Conservation (phyloP, 2,797 vertebrate genomes). For the Halcyon smyrnensis region DNA sequence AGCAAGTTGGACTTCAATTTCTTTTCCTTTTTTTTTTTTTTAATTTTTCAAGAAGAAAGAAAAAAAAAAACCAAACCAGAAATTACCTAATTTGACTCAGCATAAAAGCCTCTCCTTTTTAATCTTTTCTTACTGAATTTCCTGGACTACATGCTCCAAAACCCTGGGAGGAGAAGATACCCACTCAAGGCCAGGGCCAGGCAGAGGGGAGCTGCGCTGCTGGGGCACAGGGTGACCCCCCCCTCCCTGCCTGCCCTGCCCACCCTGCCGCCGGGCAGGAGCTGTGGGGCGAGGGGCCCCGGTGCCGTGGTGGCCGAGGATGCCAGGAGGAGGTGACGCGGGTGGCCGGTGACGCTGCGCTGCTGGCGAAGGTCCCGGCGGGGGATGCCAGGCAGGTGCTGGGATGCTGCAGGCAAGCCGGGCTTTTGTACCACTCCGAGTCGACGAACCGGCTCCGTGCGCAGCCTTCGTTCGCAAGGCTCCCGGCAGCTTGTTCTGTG, state of each 20-base stretch:
- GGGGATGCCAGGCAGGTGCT: background rate
- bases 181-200: background rate
- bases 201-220: slow-evolving; percentile 28
- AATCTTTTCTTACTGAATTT: slow-evolving; percentile 78
- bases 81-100: slow-evolving; percentile 72
- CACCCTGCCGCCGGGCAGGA: background rate
- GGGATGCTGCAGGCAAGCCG: background rate
- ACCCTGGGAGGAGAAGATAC: slow-evolving; percentile 11
- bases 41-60: slow-evolving; percentile 63
- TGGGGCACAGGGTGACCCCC: background rate
- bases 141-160: slow-evolving; percentile 44
- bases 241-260: background rate
- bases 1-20: slow-evolving; percentile 54
- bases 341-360: background rate
- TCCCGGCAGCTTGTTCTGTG: slow-evolving; percentile 72
- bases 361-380: background rate
- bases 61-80: background rate
- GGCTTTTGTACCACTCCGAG: background rate
- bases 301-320: background rate
- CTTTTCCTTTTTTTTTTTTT: slow-evolving; percentile 61
- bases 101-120: slow-evolving; percentile 74
- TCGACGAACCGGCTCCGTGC: slow-evolving; percentile 14
- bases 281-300: background rate
- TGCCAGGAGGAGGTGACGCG: background rate
- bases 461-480: slow-evolving; percentile 55